A percentile compares a stretch with the other conserved stretches of the same genome.
phyloP scores from a whole-genome alignment of 64 coral and sea anemone genomes.

The Anthopleura sola region DNA sequence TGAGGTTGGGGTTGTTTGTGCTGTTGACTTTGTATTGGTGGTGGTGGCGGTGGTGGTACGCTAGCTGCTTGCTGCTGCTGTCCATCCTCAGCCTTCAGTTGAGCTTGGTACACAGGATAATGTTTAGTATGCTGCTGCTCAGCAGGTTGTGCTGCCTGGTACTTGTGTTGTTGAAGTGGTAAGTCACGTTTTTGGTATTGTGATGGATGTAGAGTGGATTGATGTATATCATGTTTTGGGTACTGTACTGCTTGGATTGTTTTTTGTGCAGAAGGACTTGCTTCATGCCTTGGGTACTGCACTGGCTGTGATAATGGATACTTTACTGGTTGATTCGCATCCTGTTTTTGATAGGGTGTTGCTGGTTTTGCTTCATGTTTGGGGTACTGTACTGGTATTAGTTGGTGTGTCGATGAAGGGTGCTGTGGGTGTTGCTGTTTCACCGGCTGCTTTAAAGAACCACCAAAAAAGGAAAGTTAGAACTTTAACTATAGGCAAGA shows the following conservation, averaged over 20 bases:
- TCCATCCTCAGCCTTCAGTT: neutral
- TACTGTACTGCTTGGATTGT: neutral
- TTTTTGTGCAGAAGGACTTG: neutral
- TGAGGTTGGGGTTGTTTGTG: neutral
- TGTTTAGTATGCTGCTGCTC: conserved; percentile 11
- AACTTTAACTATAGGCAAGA: neutral
- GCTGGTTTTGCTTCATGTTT: neutral
- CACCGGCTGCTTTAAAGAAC: neutral
- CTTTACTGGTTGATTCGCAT: neutral
- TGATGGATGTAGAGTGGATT: conserved; percentile 12
- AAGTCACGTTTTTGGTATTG: neutral
- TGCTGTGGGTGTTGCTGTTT: conserved; percentile 5
- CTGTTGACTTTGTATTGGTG: conserved; percentile 7
- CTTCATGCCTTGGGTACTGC: neutral
- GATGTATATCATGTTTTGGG: conserved; percentile 20
- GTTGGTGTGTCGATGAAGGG: neutral
- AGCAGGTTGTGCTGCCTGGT: neutral
- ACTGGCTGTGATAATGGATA: neutral
- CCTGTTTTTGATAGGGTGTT: neutral
- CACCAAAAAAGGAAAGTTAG: neutral
- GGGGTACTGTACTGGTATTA: neutral
- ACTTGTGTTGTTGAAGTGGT: neutral
- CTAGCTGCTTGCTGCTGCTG: neutral
- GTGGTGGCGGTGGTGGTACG: neutral
- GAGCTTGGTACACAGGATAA: neutral